These are phyloP conservation scores for Tetraodon nigroviridis DNA, from an alignment of 2,113 vertebrate genomes.

Conservation along the genomic window DNA sequence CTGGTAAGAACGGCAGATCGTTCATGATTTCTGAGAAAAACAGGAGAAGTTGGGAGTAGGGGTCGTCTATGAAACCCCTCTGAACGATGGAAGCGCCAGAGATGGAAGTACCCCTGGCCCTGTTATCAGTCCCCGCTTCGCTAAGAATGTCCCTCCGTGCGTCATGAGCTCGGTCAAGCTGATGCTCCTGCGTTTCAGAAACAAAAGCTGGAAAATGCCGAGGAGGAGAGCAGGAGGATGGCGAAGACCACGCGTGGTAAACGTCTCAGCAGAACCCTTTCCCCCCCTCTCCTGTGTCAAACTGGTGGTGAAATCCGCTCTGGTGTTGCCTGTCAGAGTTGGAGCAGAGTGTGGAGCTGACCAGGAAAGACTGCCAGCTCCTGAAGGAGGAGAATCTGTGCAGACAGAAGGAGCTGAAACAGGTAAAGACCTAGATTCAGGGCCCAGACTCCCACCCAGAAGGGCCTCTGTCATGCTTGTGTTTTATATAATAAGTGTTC, in stretches of 20 bases:
- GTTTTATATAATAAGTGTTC: too few species aligned
- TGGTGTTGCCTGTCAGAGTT: slow-evolving; percentile 36
- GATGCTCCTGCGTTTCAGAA: slow-evolving; percentile 75
- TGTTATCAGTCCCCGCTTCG: slow-evolving; percentile 30
- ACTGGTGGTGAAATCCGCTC: neutral
- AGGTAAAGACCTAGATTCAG: slow-evolving; percentile 28
- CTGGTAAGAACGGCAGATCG: slow-evolving; percentile 74
- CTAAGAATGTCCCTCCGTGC: slow-evolving; percentile 45
- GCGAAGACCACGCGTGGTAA: slow-evolving; percentile 82
- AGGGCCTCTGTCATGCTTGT: too few species aligned
- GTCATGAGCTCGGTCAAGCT: slow-evolving; percentile 24
- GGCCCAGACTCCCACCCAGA: too few species aligned
- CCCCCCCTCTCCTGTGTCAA: neutral
- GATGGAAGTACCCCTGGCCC: slow-evolving; percentile 29
- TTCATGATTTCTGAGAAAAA: too few species aligned
- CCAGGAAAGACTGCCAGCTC: slow-evolving; percentile 35
- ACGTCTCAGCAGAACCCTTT: neutral
- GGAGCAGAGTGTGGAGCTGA: slow-evolving; percentile 46
- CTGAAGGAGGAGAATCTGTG: slow-evolving; percentile 43
- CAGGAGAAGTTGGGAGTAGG: too few species aligned
- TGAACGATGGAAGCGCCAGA: neutral
- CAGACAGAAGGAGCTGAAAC: slow-evolving; percentile 46
- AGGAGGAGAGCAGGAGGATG: slow-evolving; percentile 71
- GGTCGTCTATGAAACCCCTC: too few species aligned
- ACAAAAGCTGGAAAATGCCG: slow-evolving; percentile 74